These are phyloP conservation scores for Lynx canadensis DNA, from an alignment of 2,113 vertebrate species.

Conservation along the genomic window DNA sequence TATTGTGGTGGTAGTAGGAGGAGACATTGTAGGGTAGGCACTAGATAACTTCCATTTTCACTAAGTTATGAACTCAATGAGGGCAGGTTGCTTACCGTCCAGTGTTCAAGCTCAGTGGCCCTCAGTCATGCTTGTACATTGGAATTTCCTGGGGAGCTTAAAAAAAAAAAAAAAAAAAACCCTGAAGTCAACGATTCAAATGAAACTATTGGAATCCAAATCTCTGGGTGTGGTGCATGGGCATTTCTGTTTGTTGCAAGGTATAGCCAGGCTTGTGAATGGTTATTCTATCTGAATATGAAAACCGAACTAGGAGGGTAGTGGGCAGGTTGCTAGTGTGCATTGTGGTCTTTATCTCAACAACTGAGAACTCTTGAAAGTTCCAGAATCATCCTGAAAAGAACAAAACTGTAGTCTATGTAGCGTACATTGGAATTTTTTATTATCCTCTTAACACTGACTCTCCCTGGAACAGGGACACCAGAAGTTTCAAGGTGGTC, in stretches of 20 bases:
- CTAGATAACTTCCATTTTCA: not conserved
- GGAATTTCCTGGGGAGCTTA: not conserved
- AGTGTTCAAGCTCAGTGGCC: not conserved
- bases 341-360: not conserved
- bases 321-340: not conserved
- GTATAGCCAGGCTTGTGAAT: not conserved
- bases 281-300: not conserved
- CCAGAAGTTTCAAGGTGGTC: not conserved
- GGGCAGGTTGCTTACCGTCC: not conserved
- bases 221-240: not conserved
- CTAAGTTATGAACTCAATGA: not conserved
- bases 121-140: not conserved
- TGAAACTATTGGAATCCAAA: not conserved
- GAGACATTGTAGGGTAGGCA: not conserved
- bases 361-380: not conserved
- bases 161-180: not conserved
- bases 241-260: not conserved
- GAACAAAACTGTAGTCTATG: not conserved
- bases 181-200: not conserved
- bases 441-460: not conserved
- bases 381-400: not conserved
- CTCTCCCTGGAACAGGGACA: not conserved
- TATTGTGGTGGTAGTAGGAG: not conserved
- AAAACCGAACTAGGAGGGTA: not conserved
- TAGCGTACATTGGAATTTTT: not conserved